Percentiles rank a stretch among this genome's conserved stretches.
These are phyloP conservation scores for Amorpha juglandis DNA, from an alignment of 2,888 invertebrate genomes.

Conservation along the genomic window DNA sequence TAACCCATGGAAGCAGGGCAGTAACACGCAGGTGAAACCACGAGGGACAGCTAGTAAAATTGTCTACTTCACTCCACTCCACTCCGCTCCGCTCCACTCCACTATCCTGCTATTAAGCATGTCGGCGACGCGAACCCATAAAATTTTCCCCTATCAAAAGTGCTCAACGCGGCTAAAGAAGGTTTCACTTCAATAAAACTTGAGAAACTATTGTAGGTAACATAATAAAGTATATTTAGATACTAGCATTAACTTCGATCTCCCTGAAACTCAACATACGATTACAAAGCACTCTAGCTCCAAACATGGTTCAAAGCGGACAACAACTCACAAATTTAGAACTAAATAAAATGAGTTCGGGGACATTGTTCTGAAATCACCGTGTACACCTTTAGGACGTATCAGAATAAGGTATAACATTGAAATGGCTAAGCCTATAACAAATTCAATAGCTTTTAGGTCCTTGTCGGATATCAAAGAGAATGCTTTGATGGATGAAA, in stretches of 20 bases:
- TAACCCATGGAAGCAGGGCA: too few relatives aligned
- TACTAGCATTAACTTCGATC: not conserved
- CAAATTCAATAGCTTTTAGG: conserved; percentile 12
- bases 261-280: not conserved
- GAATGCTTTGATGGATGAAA: not conserved
- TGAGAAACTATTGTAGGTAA: too few relatives aligned
- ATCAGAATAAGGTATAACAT: conserved; percentile 7
- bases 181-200: too few relatives aligned
- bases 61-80: too few relatives aligned
- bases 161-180: too few relatives aligned
- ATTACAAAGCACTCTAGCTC: not conserved
- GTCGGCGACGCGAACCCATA: too few relatives aligned
- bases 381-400: not conserved
- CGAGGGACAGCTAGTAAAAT: too few relatives aligned
- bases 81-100: too few relatives aligned
- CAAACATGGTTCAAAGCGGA: not conserved
- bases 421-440: not conserved
- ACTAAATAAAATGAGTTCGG: not conserved
- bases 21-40: too few relatives aligned
- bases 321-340: not conserved
- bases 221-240: too few relatives aligned
- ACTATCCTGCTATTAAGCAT: too few relatives aligned
- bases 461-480: conserved; percentile 1
- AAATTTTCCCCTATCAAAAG: too few relatives aligned
- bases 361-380: not conserved